Base-by-base conservation (phyloP, 2,797 vertebrate species). In the Crax fasciolata region DNA sequence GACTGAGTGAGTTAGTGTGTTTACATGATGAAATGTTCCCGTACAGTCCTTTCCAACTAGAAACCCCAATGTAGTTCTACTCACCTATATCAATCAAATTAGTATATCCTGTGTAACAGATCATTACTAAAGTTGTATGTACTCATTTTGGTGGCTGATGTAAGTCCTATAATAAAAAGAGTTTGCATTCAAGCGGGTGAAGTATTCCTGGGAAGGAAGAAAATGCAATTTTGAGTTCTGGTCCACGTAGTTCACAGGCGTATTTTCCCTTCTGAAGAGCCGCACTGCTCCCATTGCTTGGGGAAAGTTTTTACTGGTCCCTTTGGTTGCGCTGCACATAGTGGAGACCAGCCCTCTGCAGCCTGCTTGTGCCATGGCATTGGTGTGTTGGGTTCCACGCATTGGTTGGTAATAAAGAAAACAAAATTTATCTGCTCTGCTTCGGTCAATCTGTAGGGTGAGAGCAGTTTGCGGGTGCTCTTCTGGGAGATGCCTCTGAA, bases 1-100 rank as follows among this genome's bases (percentile, higher is more conserved):
- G 89, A 74, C 1, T 73, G 55, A 90, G 87, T 93, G 91, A 76
- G 62, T 89, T 55, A 10, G 24, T 54, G 25, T 13, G 16, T 73
- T 78, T 74, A 68, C 87, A 77, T 77, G 18, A 94, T 83, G 72
- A 90, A 91, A 72, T 65, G 38, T 41, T 93, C 39, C 13, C 59
- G 66, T 81, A 61, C 70, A 72, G 52, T 71, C 75, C 68, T 52
- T 87, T 96, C 70, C 80, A 94, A 63, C 83, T 87, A 63, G 83
- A 91, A 94, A 79, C 28, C 25, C 39, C n/a, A 17, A 62, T 63
- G 25, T 84, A 73, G 84, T 90, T 94, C 87, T 79, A 19, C 59
- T 88, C 35, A 19, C 49, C 9, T 0, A 1, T 46, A 61, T 46
- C 48, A 39, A 74, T 84, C 44, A 91, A 76, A 90, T 90, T 63